Evolutionary conservation across 2,888 invertebrate species (phyloP).

Genomic region (Erannis defoliaria): DNA sequence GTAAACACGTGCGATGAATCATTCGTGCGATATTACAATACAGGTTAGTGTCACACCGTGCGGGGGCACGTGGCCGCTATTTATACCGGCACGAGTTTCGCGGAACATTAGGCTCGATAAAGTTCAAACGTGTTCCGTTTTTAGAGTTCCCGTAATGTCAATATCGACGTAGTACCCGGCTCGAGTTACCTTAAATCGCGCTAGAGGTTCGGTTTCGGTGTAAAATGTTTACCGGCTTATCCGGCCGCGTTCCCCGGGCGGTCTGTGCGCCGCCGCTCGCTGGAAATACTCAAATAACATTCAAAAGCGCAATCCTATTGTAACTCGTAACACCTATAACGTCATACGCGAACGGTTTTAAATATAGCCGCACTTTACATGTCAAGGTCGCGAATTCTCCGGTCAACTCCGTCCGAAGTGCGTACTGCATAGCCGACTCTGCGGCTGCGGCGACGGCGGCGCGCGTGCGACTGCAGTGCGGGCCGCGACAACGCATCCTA

Average conservation of each 20-base stretch:
- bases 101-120: no score
- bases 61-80: no score
- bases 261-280: constrained; percentile 16
- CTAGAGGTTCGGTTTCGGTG: background rate
- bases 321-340: constrained; percentile 59
- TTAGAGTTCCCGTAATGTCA: no score
- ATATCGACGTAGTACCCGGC: background rate
- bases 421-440: no score
- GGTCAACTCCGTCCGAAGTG: constrained; percentile 45
- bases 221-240: constrained; percentile 22
- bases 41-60: no score
- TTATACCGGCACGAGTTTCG: no score
- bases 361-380: constrained; percentile 68
- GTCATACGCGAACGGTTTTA: constrained; percentile 52
- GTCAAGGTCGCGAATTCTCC: constrained; percentile 60
- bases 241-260: constrained; percentile 19
- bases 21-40: no score
- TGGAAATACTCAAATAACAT: constrained; percentile 22
- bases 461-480: background rate
- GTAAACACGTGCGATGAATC: no score
- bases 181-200: background rate
- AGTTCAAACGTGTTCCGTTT: no score
- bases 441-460: no score
- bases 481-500: constrained; percentile 74
- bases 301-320: constrained; percentile 35